Evolutionary conservation across 1,140 invertebrate genomes (phyloP).

Genomic region (Monochamus saltuarius): DNA sequence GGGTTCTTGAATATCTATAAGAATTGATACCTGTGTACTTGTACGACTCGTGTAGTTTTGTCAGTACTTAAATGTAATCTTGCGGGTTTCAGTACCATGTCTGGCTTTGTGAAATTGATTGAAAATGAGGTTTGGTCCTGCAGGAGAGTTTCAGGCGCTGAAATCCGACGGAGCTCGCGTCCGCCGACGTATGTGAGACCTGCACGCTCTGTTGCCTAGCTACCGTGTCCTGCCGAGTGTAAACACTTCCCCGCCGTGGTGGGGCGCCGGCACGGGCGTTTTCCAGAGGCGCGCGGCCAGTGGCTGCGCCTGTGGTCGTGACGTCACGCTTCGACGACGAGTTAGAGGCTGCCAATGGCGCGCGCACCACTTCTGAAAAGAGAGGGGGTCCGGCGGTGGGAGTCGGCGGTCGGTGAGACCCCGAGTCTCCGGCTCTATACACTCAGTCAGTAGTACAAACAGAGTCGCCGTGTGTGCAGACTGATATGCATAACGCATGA

Average conservation of each 20-base stretch:
- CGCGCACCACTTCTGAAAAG: constrained; percentile 27
- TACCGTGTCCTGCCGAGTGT: constrained; percentile 50
- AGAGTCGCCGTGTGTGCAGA: constrained; percentile 53
- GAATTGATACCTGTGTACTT: no score
- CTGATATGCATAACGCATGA: constrained; percentile 54
- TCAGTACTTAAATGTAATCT: no score
- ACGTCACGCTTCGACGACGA: constrained; percentile 33
- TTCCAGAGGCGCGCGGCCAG: constrained; percentile 41
- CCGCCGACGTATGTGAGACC: constrained; percentile 38
- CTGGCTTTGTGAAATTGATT: no score
- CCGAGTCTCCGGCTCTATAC: constrained; percentile 20
- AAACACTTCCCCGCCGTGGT: constrained; percentile 51
- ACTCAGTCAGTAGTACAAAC: constrained; percentile 46
- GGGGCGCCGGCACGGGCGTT: constrained; percentile 49
- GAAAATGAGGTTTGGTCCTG: no score
- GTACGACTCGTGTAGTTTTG: no score
- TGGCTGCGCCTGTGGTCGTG: constrained; percentile 32
- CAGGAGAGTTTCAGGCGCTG: no score
- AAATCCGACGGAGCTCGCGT: no score
- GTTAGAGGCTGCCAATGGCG: constrained; percentile 34
- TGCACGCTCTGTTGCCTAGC: constrained; percentile 49
- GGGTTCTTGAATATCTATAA: no score
- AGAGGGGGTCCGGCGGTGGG: constrained; percentile 27
- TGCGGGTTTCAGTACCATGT: no score
- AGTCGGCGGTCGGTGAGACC: constrained; percentile 23